A percentile compares a stretch with the other conserved stretches of the same genome.
phyloP scores from a whole-genome alignment of 1,140 invertebrate species.

The Eumaeus atala region DNA sequence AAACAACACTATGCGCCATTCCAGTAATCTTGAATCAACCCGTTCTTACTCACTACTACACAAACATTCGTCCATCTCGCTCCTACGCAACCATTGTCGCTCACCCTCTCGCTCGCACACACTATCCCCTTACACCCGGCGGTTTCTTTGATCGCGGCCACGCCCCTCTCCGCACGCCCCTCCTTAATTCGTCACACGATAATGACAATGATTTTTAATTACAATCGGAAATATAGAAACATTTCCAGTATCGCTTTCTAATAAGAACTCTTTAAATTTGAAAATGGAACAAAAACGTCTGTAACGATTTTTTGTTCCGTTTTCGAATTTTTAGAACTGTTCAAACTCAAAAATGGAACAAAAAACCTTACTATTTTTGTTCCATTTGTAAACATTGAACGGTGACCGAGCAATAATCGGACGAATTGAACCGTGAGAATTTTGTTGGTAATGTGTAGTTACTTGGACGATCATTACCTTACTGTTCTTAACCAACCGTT shows the following conservation, averaged over 20 bases:
- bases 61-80: slow-evolving; percentile 32
- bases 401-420: slow-evolving; percentile 8
- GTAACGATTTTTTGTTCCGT: slow-evolving; percentile 2
- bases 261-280: slow-evolving; percentile 1
- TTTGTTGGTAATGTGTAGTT: slow-evolving; percentile 10
- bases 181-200: slow-evolving; percentile 65
- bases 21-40: slow-evolving; percentile 63
- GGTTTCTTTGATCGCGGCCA: slow-evolving; percentile 52
- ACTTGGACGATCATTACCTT: neutral
- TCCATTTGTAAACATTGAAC: neutral
- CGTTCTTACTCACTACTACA: slow-evolving; percentile 57
- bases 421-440: slow-evolving; percentile 8
- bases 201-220: slow-evolving; percentile 70
- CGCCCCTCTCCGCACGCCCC: slow-evolving; percentile 35
- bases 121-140: slow-evolving; percentile 39
- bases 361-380: slow-evolving; percentile 1
- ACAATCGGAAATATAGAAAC: slow-evolving; percentile 38
- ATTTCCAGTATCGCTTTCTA: slow-evolving; percentile 17
- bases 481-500: slow-evolving; percentile 8
- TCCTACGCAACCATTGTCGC: slow-evolving; percentile 19
- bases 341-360: neutral
- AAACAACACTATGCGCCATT: slow-evolving; percentile 47
- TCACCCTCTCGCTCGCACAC: slow-evolving; percentile 33
- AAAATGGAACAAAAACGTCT: too few species aligned
- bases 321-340: neutral